A percentile compares a stretch with the other conserved stretches of the same genome.
Conservation (phyloP, 2,797 vertebrate species). For the Oreochromis mossambicus region DNA sequence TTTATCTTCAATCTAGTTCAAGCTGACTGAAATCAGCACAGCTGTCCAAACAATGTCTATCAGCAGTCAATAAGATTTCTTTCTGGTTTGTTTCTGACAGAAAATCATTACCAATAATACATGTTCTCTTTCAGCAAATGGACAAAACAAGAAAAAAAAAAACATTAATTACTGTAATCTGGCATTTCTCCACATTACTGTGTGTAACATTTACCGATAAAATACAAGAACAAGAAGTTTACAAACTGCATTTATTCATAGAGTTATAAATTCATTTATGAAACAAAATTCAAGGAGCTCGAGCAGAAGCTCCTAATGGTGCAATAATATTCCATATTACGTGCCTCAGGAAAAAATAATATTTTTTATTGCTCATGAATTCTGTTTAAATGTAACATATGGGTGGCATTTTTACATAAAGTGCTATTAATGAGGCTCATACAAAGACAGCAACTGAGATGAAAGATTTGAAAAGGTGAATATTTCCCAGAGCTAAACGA, state of each 20-base stretch:
- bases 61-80: constrained; percentile 1
- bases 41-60: background rate
- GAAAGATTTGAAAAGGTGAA: background rate
- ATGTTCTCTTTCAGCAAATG: constrained; percentile 28
- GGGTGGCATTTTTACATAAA: background rate
- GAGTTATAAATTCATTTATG: background rate
- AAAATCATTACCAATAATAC: constrained; percentile 37
- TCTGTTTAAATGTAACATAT: background rate
- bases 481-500: background rate
- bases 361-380: background rate
- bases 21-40: background rate
- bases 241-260: background rate
- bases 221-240: background rate
- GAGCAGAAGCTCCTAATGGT: background rate
- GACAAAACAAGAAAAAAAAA: background rate
- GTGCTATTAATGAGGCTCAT: background rate
- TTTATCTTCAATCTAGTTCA: background rate
- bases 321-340: background rate
- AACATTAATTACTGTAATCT: background rate
- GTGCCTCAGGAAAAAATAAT: background rate
- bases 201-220: background rate
- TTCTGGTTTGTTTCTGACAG: constrained; percentile 9
- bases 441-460: background rate
- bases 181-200: background rate
- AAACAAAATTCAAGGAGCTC: background rate